These are phyloP conservation scores for Copsychus sechellarum DNA, from an alignment of 2,113 vertebrate genomes.

Conservation along the genomic window DNA sequence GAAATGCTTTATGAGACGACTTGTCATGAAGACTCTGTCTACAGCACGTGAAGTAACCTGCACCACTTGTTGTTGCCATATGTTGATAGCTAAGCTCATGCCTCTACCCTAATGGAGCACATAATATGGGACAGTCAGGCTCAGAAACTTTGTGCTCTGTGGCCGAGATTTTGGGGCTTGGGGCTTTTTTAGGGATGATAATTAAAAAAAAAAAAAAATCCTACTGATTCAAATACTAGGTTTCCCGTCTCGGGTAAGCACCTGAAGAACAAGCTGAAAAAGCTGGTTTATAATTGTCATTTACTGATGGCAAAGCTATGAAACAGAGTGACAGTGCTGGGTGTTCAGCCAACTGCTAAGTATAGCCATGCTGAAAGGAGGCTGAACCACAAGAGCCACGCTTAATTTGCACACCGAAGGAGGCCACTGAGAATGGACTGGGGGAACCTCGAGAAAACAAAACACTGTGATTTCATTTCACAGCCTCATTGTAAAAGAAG, in stretches of 20 bases:
- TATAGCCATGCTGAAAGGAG: not conserved
- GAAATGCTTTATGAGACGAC: not conserved
- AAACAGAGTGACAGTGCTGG: not conserved
- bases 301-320: not conserved
- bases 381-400: slow-evolving; percentile 3
- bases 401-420: not conserved
- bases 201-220: not conserved
- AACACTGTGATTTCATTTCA: not conserved
- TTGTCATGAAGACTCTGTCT: not conserved
- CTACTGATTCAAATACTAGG: not conserved
- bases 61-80: not conserved
- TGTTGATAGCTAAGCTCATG: not conserved
- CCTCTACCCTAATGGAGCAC: fast-evolving
- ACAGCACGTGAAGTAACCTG: not conserved
- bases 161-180: not conserved
- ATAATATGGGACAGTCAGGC: not conserved
- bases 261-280: not conserved
- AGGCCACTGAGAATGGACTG: not conserved
- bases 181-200: not conserved
- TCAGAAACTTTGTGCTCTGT: not conserved
- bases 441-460: not conserved
- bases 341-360: slow-evolving; percentile 13
- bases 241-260: not conserved
- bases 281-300: not conserved
- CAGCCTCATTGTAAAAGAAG: not conserved